phyloP scores from a whole-genome alignment of 37 sponge, comb jelly and placozoan genomes.

The Tethya wilhelma region DNA sequence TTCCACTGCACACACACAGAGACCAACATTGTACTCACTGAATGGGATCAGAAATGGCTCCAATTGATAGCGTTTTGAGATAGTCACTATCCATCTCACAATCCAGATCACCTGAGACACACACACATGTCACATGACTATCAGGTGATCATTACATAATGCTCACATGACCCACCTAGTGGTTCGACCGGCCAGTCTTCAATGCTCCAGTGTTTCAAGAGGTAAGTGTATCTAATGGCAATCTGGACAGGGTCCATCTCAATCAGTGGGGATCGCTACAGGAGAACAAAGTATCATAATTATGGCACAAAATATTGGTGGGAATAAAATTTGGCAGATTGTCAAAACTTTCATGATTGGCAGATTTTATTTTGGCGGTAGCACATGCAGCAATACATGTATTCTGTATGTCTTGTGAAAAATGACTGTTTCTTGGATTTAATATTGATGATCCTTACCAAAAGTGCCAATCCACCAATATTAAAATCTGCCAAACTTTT shows the following conservation, averaged over 20 bases:
- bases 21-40: conserved; percentile 46
- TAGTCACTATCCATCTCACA: background rate
- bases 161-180: conserved; percentile 28
- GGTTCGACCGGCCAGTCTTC: conserved; percentile 75
- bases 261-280: too few relatives aligned
- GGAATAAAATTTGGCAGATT: too few relatives aligned
- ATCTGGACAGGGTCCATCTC: conserved; percentile 65
- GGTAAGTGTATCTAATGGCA: conserved; percentile 69
- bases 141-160: background rate
- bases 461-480: too few relatives aligned
- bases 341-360: too few relatives aligned
- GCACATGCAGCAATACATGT: too few relatives aligned
- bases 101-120: conserved; percentile 18
- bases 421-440: too few relatives aligned
- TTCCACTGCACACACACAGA: background rate
- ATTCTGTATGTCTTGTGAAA: too few relatives aligned
- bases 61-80: conserved; percentile 52
- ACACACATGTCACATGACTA: conserved; percentile 2
- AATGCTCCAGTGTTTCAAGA: conserved; percentile 68
- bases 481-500: too few relatives aligned
- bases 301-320: too few relatives aligned
- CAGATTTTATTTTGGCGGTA: too few relatives aligned
- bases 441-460: too few relatives aligned
- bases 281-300: too few relatives aligned
- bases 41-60: conserved; percentile 69